These are phyloP conservation scores for Zosterops pallidus DNA, from an alignment of 2,113 vertebrate genomes.

Conservation along the genomic window DNA sequence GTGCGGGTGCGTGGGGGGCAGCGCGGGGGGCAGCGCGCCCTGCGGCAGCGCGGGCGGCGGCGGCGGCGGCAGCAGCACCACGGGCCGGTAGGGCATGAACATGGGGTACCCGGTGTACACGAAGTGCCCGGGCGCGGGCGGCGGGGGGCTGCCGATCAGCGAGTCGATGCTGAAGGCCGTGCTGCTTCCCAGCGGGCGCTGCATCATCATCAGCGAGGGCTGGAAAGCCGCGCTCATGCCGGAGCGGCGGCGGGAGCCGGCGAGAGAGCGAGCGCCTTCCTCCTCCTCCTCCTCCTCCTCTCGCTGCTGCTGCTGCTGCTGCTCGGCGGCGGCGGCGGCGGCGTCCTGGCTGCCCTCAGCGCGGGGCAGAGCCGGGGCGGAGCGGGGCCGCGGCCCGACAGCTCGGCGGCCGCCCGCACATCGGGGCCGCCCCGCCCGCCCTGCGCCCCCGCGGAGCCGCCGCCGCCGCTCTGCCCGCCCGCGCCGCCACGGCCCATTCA, in stretches of 20 bases:
- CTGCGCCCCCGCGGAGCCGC: no score
- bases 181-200: neutral
- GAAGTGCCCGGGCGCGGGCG: neutral
- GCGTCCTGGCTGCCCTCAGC: no score
- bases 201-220: neutral
- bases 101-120: slow-evolving; percentile 88
- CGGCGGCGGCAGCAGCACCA: slow-evolving; percentile 89
- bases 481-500: no score
- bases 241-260: neutral
- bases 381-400: no score
- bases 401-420: no score
- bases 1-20: slow-evolving; percentile 82
- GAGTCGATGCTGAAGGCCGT: neutral
- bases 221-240: neutral
- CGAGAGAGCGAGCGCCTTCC: neutral
- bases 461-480: no score
- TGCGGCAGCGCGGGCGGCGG: slow-evolving; percentile 80
- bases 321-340: no score
- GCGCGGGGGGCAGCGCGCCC: slow-evolving; percentile 76
- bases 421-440: no score
- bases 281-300: neutral
- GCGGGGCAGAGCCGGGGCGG: no score
- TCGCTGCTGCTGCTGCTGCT: neutral
- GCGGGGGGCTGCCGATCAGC: neutral
- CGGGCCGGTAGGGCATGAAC: slow-evolving; percentile 95